Base-by-base conservation (phyloP, 2,888 invertebrate species). In the Strigamia transsilvanica region DNA sequence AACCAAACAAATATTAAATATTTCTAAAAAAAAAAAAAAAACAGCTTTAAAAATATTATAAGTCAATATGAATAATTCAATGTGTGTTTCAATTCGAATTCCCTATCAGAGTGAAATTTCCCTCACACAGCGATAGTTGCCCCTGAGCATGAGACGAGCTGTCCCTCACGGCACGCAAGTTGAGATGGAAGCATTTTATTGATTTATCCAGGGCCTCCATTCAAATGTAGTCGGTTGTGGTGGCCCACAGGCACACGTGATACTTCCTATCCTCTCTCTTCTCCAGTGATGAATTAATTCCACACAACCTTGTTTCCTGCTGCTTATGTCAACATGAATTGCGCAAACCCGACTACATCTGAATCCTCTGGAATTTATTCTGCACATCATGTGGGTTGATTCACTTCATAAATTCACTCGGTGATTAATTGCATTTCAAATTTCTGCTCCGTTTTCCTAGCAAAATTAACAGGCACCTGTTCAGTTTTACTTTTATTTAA, bases 191-290 rank as follows among this genome's bases (percentile, higher is more conserved):
- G 73, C 23, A 32, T 73, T 32, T 73, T 73, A 73, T 73, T 73
- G 73, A 73, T 73, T 73, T 73, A 73, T 15, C 32, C 73, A n/a
- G 27, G 32, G 13, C 73, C 32, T 27, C 73, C 73, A 73, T 73
- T 73, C 73, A 73, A 73, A 73, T 73, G 32, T 73, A 73, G 73
- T 73, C 13, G 73, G 73, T 32, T 73, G 73, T 73, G 73, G 73
- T 73, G 73, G 73, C 73, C 73, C 73, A 73, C 73, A 73, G 73
- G 73, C 73, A 73, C 73, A 73, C 73, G 73, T 73, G 73, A 73
- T 73, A 73, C 73, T 73, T 23, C 73, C 73, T 73, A 23, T n/a
- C 32, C 23, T 32, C 73, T 18, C 23, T 32, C 73, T 3, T 18
- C 73, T 32, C 73, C 5, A 2, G 73, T 73, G 15, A 73, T 73